Percentiles rank a stretch among this genome's conserved stretches.
These are phyloP conservation scores for Papilio helenus DNA, from an alignment of 1,140 invertebrate species.

Conservation along the genomic window DNA sequence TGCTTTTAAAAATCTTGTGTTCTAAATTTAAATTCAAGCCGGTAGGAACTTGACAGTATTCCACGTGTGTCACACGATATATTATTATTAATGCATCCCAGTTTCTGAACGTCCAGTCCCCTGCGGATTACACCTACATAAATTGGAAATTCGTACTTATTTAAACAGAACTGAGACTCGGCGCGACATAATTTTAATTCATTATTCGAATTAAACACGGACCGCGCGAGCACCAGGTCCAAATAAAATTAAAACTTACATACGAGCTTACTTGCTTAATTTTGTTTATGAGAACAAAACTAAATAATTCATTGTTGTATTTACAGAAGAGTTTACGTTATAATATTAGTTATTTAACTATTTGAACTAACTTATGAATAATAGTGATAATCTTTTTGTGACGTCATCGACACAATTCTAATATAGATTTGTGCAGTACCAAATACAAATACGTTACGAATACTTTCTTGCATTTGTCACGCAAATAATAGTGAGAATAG, in stretches of 20 bases:
- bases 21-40: background rate
- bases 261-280: conserved; percentile 7
- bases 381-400: no score
- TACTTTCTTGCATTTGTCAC: no score
- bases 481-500: no score
- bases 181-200: conserved; percentile 12
- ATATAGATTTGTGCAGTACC: no score
- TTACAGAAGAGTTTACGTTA: background rate
- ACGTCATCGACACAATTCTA: no score
- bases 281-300: background rate
- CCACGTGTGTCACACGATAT: background rate
- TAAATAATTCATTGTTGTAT: background rate
- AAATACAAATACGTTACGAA: no score
- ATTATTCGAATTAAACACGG: conserved; percentile 16
- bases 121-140: conserved; percentile 11
- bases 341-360: background rate
- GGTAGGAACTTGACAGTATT: conserved; percentile 10
- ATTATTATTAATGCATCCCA: conserved; percentile 20
- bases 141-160: conserved; percentile 2
- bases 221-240: background rate
- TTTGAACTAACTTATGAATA: background rate
- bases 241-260: background rate
- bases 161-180: conserved; percentile 5
- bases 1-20: background rate
- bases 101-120: conserved; percentile 9